Conservation (phyloP, 2,797 vertebrate genomes). For the Phoebastria nigripes region DNA sequence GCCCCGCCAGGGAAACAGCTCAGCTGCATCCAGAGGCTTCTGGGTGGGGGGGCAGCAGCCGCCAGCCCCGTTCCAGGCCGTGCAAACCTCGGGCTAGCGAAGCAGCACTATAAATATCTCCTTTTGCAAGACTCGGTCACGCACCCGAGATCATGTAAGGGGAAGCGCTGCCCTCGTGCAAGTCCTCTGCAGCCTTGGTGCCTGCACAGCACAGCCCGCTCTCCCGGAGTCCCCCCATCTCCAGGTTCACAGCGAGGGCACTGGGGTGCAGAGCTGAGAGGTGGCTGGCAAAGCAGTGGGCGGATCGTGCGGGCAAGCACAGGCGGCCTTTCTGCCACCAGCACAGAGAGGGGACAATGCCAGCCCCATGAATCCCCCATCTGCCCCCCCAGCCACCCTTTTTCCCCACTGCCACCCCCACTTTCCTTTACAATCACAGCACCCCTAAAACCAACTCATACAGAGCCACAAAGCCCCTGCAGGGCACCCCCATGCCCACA, state of each 20-base stretch:
- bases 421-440: background rate
- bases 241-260: background rate
- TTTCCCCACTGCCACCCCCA: no score
- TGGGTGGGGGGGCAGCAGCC: background rate
- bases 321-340: background rate
- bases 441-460: background rate
- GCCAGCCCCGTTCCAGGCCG: background rate
- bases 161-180: background rate
- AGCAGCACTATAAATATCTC: conserved; percentile 6
- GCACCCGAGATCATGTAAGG: background rate
- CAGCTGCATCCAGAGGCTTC: background rate
- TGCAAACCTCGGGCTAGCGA: background rate
- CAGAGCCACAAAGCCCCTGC: background rate
- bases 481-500: background rate
- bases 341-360: background rate
- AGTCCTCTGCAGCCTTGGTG: background rate
- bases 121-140: background rate
- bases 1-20: background rate
- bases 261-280: background rate
- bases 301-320: fast-evolving
- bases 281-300: background rate
- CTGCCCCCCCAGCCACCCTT: background rate
- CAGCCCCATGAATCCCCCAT: background rate
- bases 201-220: background rate
- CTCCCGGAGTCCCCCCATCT: background rate